Evolutionary conservation across 2,888 invertebrate species (phyloP).

Genomic region (Malachius bipustulatus): DNA sequence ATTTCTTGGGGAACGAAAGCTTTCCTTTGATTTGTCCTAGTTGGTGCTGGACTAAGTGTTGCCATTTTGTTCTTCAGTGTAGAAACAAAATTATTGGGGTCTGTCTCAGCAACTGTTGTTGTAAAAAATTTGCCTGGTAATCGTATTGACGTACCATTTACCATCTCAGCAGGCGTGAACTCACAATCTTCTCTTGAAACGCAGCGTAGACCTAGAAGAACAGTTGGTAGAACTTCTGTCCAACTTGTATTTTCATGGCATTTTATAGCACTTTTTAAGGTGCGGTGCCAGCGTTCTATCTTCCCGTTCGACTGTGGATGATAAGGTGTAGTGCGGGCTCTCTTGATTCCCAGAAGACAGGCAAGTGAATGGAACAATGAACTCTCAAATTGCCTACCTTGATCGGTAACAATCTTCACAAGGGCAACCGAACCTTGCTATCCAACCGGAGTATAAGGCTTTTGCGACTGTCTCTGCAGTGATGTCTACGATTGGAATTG

Average conservation of each 20-base stretch:
- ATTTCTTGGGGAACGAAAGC: constrained; percentile 4
- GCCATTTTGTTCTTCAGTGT: constrained; percentile 6
- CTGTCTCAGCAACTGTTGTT: neutral
- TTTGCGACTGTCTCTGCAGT: constrained; percentile 21
- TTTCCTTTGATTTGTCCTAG: neutral
- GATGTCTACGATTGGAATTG: constrained; percentile 23
- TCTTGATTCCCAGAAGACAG: too few relatives aligned
- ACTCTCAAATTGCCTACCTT: too few relatives aligned
- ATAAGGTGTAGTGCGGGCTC: constrained; percentile 11
- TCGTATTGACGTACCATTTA: constrained; percentile 7
- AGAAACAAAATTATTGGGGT: constrained; percentile 6
- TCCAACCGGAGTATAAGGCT: constrained; percentile 21
- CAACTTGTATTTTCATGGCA: constrained; percentile 6
- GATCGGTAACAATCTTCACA: constrained; percentile 5
- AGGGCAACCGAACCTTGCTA: constrained; percentile 23
- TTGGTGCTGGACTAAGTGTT: constrained; percentile 2
- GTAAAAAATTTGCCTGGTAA: constrained; percentile 11
- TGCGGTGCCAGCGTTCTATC: constrained; percentile 12
- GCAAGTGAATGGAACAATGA: too few relatives aligned
- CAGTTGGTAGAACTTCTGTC: constrained; percentile 9
- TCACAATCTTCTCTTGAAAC: neutral
- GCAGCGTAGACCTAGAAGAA: constrained; percentile 9
- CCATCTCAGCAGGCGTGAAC: constrained; percentile 7
- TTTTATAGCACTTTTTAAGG: constrained; percentile 9
- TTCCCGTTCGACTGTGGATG: constrained; percentile 13